phyloP scores from a whole-genome alignment of 2,888 invertebrate genomes.

The Stenodema calcarata region DNA sequence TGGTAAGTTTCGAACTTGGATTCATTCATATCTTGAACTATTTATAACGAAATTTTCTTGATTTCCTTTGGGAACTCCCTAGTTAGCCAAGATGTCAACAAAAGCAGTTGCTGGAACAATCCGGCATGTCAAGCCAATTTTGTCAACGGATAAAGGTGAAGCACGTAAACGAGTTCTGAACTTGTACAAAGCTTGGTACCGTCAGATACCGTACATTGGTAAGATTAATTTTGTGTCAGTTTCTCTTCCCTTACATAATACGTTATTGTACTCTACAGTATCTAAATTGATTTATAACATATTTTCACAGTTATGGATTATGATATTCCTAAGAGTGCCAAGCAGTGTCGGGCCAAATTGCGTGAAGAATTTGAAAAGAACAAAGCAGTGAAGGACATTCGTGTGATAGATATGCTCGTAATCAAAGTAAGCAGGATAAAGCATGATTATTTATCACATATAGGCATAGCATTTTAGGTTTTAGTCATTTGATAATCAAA shows the following conservation, averaged over 20 bases:
- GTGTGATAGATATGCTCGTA: conserved; percentile 89
- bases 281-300: conserved; percentile 3
- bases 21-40: too few species aligned
- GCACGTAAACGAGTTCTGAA: conserved; percentile 83
- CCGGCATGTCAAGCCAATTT: conserved; percentile 79
- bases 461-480: too few species aligned
- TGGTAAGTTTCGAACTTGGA: not conserved
- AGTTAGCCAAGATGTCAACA: not conserved
- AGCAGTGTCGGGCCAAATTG: conserved; percentile 74
- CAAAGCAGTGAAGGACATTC: conserved; percentile 79
- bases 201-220: conserved; percentile 89
- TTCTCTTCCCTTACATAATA: not conserved
- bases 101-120: conserved; percentile 23
- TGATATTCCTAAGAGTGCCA: conserved; percentile 78
- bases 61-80: not conserved
- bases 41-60: not conserved
- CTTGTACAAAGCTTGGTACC: conserved; percentile 93
- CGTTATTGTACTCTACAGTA: not conserved
- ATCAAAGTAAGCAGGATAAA: conserved; percentile 92
- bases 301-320: conserved; percentile 74
- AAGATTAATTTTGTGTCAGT: conserved; percentile 58
- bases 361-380: conserved; percentile 80
- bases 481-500: too few species aligned
- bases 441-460: too few species aligned
- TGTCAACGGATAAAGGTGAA: conserved; percentile 79